Base-by-base conservation (phyloP, 2,888 invertebrate genomes). In the Embidobia sp. region DNA sequence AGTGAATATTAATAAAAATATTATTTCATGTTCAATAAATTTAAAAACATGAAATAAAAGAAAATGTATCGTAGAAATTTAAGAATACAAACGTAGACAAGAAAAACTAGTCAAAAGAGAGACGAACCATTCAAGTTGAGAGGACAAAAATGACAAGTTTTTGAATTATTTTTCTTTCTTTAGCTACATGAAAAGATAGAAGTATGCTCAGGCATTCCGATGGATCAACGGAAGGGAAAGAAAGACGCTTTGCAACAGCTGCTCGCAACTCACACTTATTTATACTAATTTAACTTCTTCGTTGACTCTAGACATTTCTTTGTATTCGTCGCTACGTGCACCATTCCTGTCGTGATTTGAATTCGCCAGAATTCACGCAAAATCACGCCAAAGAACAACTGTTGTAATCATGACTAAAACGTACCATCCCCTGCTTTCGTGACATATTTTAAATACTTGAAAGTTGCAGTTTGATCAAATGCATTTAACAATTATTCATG, bases 261-360 rank as follows among this genome's bases (percentile, higher is more conserved):
- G 83, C 82, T 83, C 77, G 80, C 77, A 80, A 79, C 80, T 81
- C 80, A 73, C 80, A 77, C 78, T 78, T 84, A 83, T 84, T 83
- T 84, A 83, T 83, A 81, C 81, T 81, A 83, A 82, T 83, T 83
- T 81, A 82, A 85, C 81, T 79, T 80, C 79, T 79, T 70, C 73
- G 74, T 75, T 70, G 74, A 69, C 78, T 74, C 53, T 33, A 31
- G 57, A 51, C 42, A 57, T 77, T 77, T 77, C 73, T 77, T 77
- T 67, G 48, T 72, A 49, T 67, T 61, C 33, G 26, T 27, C 33
- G 46, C 51, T 59, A 70, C 57, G 29, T 29, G 48, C 51, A 33
- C 7, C 22, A 15, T 10, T 61, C 49, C 33, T 46, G 40, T 51
- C 40, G 55, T 67, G 44, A 77, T 77, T 77, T 73, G 67, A 61